Evolutionary conservation across 92 coral and sea anemone species (phyloP).

Genomic region (Porites rus): DNA sequence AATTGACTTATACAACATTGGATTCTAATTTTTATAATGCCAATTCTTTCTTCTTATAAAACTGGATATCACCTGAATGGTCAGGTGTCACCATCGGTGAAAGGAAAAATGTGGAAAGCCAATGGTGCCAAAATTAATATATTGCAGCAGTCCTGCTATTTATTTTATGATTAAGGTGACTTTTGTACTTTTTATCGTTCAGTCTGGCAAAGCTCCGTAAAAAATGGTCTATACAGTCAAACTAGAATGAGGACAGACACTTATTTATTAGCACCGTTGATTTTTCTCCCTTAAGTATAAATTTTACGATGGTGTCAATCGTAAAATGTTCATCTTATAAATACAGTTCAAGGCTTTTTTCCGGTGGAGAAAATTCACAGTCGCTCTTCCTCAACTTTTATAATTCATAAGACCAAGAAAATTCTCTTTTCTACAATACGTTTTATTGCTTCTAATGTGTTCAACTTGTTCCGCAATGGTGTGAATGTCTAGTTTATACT

Average conservation of each 20-base stretch:
- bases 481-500: background rate
- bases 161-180: slow-evolving; percentile 60
- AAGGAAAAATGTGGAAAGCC: slow-evolving; percentile 54
- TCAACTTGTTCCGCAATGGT: background rate
- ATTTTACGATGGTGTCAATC: background rate
- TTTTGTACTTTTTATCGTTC: slow-evolving; percentile 42
- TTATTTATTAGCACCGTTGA: slow-evolving; percentile 31
- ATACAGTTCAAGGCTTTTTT: slow-evolving; percentile 4
- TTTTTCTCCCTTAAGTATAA: background rate
- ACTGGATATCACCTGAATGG: slow-evolving; percentile 32
- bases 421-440: background rate
- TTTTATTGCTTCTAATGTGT: background rate
- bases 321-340: slow-evolving; percentile 7
- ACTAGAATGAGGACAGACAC: slow-evolving; percentile 27
- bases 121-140: slow-evolving; percentile 65
- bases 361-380: slow-evolving; percentile 4
- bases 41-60: slow-evolving; percentile 49
- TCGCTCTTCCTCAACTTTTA: background rate
- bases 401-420: background rate
- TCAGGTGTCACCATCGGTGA: slow-evolving; percentile 23
- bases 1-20: slow-evolving; percentile 16
- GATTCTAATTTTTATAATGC: slow-evolving; percentile 45
- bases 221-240: slow-evolving; percentile 21
- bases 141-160: slow-evolving; percentile 79
- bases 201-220: background rate